Evolutionary conservation across 2,888 invertebrate genomes (phyloP).

Genomic region (Oxytorus armatus): DNA sequence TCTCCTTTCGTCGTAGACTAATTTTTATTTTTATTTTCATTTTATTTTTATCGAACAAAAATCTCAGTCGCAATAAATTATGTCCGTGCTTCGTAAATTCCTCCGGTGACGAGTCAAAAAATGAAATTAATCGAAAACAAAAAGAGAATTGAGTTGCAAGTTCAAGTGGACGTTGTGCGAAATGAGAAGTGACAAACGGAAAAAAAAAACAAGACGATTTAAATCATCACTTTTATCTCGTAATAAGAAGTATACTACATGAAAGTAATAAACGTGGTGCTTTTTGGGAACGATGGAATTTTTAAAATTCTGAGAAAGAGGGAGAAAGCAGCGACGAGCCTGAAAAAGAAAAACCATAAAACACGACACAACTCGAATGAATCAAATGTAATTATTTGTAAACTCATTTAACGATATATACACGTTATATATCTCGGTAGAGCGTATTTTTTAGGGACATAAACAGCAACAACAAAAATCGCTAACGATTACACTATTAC

Average conservation of each 20-base stretch:
- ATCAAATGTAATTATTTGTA: constrained; percentile 62
- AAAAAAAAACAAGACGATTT: constrained; percentile 8
- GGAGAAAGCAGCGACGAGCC: constrained; percentile 19
- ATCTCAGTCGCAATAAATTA: not conserved
- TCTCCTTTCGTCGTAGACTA: constrained; percentile 35
- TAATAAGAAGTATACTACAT: constrained; percentile 69
- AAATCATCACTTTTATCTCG: constrained; percentile 46
- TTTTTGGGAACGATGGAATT: constrained; percentile 57
- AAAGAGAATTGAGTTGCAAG: not conserved
- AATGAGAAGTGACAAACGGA: constrained; percentile 10
- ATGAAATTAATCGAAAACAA: not conserved
- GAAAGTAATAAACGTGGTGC: constrained; percentile 76
- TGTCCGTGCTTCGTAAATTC: constrained; percentile 10
- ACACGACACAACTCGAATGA: constrained; percentile 58
- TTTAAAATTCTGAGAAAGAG: constrained; percentile 38
- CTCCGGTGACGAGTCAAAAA: not conserved
- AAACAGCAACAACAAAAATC: constrained; percentile 26
- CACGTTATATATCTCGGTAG: constrained; percentile 60
- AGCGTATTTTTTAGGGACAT: constrained; percentile 55
- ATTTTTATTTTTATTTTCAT: too few species aligned
- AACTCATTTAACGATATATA: constrained; percentile 39
- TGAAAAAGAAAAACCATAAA: constrained; percentile 32
- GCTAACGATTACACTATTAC: constrained; percentile 65
- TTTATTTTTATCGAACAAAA: not conserved
- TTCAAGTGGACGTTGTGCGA: constrained; percentile 13